These are phyloP conservation scores for Gadopsis bispinosus DNA, from an alignment of 2,797 vertebrate genomes.

Conservation along the genomic window DNA sequence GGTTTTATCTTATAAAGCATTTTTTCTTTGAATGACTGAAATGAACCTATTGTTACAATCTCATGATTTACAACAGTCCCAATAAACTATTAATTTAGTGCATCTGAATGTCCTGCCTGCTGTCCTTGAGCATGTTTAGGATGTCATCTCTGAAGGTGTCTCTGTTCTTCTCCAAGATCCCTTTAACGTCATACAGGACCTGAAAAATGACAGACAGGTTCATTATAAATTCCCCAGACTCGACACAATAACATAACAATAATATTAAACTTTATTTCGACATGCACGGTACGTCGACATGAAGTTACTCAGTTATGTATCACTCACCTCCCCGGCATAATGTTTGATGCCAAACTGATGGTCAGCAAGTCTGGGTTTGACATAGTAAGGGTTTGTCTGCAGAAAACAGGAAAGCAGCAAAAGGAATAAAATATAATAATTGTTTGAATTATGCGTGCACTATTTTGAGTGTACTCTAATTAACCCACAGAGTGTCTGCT, in stretches of 20 bases:
- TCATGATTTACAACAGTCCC: background rate
- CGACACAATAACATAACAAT: too few species aligned
- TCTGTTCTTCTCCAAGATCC: constrained; percentile 94
- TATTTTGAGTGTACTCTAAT: constrained; percentile 21
- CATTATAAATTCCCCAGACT: background rate
- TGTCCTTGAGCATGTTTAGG: constrained; percentile 93
- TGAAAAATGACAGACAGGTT: constrained; percentile 58
- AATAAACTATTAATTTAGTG: background rate
- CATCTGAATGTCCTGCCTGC: constrained; percentile 82
- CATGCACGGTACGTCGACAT: background rate
- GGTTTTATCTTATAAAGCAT: background rate
- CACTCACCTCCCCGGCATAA: constrained; percentile 93
- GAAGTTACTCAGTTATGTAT: background rate
- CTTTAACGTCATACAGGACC: constrained; percentile 91
- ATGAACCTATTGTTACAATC: background rate
- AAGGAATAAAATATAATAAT: background rate
- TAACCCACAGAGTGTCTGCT: constrained; percentile 91
- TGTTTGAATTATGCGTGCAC: constrained; percentile 3
- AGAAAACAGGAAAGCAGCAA: constrained; percentile 38
- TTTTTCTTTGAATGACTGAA: background rate
- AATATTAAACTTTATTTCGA: too few species aligned
- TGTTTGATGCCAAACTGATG: constrained; percentile 96
- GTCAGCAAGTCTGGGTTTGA: constrained; percentile 94
- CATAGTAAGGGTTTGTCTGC: constrained; percentile 93
- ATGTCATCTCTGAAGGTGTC: constrained; percentile 95